phyloP scores from a whole-genome alignment of 2,888 invertebrate genomes.

The Caenorhabditis imperialis region DNA sequence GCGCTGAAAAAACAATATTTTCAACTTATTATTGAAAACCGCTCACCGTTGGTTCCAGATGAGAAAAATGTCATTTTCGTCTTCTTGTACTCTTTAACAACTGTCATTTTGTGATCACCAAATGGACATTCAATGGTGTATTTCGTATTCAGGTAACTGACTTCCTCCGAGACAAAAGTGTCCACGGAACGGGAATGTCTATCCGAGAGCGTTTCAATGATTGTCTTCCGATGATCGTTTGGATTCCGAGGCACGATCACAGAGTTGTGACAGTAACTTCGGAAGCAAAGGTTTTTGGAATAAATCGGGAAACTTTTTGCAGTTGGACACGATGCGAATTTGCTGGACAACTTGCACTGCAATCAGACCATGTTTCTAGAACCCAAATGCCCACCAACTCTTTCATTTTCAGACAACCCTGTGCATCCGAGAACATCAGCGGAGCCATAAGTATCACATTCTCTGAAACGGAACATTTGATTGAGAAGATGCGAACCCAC shows the following conservation, averaged over 20 bases:
- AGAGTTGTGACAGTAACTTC: conserved; percentile 50
- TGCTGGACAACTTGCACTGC: not conserved
- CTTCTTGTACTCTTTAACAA: no score
- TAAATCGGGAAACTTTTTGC: conserved; percentile 22
- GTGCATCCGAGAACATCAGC: no score
- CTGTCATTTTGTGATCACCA: no score
- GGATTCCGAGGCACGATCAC: conserved; percentile 16
- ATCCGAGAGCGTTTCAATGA: conserved; percentile 24
- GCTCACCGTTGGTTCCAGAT: conserved; percentile 14
- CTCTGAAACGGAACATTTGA: no score
- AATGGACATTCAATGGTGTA: conserved; percentile 15
- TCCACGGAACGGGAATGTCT: no score
- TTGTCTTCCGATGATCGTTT: conserved; percentile 5
- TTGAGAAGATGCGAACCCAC: no score
- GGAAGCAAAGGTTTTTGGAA: conserved; percentile 41
- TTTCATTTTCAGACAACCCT: no score
- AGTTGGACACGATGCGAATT: conserved; percentile 6
- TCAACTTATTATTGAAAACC: not conserved
- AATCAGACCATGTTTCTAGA: no score
- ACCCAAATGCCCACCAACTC: no score
- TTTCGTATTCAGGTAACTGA: conserved; percentile 26
- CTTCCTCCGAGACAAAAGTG: not conserved
- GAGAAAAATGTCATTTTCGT: conserved; percentile 9
- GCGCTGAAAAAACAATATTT: conserved; percentile 7
- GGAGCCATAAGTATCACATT: no score